These are phyloP conservation scores for Seladonia tumulorum DNA, from an alignment of 2,888 invertebrate genomes.

Conservation along the genomic window DNA sequence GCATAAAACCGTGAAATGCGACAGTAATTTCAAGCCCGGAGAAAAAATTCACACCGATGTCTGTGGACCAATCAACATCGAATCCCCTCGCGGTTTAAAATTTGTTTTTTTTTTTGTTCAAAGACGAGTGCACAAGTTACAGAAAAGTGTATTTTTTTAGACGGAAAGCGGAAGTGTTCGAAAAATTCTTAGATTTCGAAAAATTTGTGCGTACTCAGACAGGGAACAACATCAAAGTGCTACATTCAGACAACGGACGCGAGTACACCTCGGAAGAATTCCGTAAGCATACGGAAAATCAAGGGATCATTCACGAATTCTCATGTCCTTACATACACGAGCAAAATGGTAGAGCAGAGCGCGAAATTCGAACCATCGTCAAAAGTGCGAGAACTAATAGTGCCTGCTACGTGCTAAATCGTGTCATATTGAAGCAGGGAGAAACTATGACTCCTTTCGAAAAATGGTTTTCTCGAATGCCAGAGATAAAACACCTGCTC, in stretches of 20 bases:
- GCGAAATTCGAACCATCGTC: constrained; percentile 70
- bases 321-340: constrained; percentile 69
- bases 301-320: too few species aligned
- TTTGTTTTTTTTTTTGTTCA: not conserved
- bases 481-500: constrained; percentile 61
- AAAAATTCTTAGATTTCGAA: constrained; percentile 50
- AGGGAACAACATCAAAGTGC: constrained; percentile 12
- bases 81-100: not conserved
- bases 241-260: not conserved
- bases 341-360: constrained; percentile 69
- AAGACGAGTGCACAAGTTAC: not conserved
- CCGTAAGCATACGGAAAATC: not conserved
- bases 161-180: constrained; percentile 54
- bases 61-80: too few species aligned
- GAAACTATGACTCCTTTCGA: constrained; percentile 21
- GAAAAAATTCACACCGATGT: too few species aligned
- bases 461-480: constrained; percentile 56
- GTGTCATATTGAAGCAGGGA: not conserved
- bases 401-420: constrained; percentile 12
- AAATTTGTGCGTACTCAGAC: constrained; percentile 37
- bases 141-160: constrained; percentile 43
- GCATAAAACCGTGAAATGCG: too few species aligned
- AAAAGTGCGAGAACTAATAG: constrained; percentile 67
- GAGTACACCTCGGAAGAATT: constrained; percentile 12
- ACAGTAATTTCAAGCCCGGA: too few species aligned